These are phyloP conservation scores for Rhagophthalmus giganteus DNA, from an alignment of 2,888 invertebrate species.

Conservation along the genomic window DNA sequence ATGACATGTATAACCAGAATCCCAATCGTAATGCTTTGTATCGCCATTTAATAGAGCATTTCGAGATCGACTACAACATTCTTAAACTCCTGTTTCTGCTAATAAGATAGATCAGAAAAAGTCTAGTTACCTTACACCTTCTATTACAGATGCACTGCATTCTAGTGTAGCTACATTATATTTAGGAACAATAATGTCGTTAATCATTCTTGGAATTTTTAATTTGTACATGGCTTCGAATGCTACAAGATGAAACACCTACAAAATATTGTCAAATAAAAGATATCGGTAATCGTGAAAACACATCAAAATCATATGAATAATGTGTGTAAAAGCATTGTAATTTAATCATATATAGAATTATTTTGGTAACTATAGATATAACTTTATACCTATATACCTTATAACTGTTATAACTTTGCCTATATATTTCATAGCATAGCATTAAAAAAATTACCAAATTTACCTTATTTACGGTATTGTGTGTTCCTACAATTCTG, in stretches of 20 bases:
- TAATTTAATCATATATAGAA: too few relatives aligned
- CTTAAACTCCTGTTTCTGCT: too few relatives aligned
- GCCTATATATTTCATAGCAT: background rate
- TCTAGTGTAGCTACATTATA: constrained; percentile 92
- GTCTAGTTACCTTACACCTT: constrained; percentile 79
- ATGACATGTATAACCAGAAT: constrained; percentile 97
- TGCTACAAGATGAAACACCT: constrained; percentile 90
- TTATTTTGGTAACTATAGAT: too few relatives aligned
- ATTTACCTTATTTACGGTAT: constrained; percentile 86
- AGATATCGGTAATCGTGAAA: too few relatives aligned
- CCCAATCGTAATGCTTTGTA: constrained; percentile 95
- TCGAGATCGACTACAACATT: constrained; percentile 72
- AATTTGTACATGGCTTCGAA: constrained; percentile 87
- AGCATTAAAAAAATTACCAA: background rate
- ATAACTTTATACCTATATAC: too few relatives aligned
- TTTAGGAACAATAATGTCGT: constrained; percentile 78
- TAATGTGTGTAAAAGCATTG: too few relatives aligned
- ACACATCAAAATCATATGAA: too few relatives aligned
- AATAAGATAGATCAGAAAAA: too few relatives aligned
- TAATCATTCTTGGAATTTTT: constrained; percentile 72
- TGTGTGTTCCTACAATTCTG: constrained; percentile 85
- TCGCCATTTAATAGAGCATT: constrained; percentile 97
- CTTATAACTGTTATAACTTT: too few relatives aligned
- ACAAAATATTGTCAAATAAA: too few relatives aligned
- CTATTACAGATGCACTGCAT: constrained; percentile 89